A percentile compares a stretch with the other conserved stretches of the same genome.
These are phyloP conservation scores for Esox lucius DNA, from an alignment of 2,797 vertebrate genomes.

Conservation along the genomic window DNA sequence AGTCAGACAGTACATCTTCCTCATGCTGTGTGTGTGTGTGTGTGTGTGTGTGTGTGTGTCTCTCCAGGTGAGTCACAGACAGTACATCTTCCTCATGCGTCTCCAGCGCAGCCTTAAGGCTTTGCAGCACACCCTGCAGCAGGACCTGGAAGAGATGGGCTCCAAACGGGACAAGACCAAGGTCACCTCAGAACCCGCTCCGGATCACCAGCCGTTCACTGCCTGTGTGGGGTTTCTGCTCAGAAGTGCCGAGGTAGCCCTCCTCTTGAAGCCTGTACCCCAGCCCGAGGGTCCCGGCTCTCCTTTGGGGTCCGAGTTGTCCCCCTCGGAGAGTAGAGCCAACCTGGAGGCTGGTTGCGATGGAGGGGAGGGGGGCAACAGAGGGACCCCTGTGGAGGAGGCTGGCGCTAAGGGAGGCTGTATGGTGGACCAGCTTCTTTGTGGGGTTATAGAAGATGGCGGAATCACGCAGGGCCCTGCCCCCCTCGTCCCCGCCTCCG, in stretches of 20 bases:
- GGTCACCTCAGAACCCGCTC: conserved; percentile 29
- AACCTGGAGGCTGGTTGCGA: conserved; percentile 73
- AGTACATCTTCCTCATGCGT: conserved; percentile 89
- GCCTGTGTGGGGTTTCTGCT: conserved; percentile 86
- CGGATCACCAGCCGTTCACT: conserved; percentile 70
- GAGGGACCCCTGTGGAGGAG: conserved; percentile 48
- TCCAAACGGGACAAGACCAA: conserved; percentile 60
- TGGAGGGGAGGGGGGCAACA: conserved; percentile 49
- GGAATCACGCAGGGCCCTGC: conserved; percentile 69
- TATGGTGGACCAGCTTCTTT: conserved; percentile 82
- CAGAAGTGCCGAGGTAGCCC: conserved; percentile 89
- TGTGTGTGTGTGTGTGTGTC: conserved; percentile 11
- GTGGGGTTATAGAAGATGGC: conserved; percentile 72
- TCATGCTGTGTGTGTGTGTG: background rate
- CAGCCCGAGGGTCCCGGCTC: conserved; percentile 70
- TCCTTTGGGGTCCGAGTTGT: conserved; percentile 75
- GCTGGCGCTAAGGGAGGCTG: conserved; percentile 40
- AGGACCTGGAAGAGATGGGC: conserved; percentile 83
- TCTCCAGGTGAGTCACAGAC: conserved; percentile 87
- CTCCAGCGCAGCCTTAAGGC: conserved; percentile 90
- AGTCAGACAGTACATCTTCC: no score
- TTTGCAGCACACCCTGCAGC: conserved; percentile 87
- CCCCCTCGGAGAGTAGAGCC: conserved; percentile 80
- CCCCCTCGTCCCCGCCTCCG: conserved; percentile 70
- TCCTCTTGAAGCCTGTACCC: conserved; percentile 87